Percentiles rank a stretch among this genome's conserved stretches.
phyloP scores from a whole-genome alignment of 2,888 invertebrate species.

The Tenthredo amoena region DNA sequence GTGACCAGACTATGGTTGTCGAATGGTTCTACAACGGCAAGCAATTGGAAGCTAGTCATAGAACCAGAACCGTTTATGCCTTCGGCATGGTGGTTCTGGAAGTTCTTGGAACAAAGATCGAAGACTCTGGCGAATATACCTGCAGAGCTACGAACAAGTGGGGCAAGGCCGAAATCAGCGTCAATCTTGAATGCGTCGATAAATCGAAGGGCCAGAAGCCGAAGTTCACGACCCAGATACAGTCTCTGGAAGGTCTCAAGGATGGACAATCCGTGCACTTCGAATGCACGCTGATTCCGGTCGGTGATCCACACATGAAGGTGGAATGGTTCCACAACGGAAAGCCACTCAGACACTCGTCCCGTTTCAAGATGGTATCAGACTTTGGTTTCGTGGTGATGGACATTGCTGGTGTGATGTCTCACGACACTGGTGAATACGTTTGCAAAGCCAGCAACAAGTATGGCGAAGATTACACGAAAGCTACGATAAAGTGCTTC shows the following conservation, averaged over 20 bases:
- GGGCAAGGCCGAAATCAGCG: conserved; percentile 93
- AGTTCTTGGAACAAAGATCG: conserved; percentile 95
- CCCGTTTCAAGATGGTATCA: conserved; percentile 94
- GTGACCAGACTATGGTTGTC: conserved; percentile 95
- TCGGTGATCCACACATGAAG: conserved; percentile 95
- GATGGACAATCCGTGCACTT: conserved; percentile 97
- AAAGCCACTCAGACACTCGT: conserved; percentile 91
- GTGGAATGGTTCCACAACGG: conserved; percentile 99
- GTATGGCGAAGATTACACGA: conserved; percentile 93
- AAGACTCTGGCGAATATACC: conserved; percentile 94
- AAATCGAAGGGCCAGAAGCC: conserved; percentile 93
- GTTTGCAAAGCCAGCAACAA: conserved; percentile 95
- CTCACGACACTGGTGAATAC: conserved; percentile 96
- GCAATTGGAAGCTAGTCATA: conserved; percentile 91
- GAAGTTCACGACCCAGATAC: conserved; percentile 92
- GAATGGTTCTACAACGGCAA: conserved; percentile 98
- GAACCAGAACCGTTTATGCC: conserved; percentile 95
- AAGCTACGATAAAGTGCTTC: conserved; percentile 90
- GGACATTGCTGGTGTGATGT: conserved; percentile 96
- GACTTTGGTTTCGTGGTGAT: conserved; percentile 97
- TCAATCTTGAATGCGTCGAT: conserved; percentile 90
- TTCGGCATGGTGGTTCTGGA: conserved; percentile 99
- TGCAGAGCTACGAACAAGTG: conserved; percentile 94
- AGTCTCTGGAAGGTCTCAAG: conserved; percentile 90
- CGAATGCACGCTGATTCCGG: conserved; percentile 95